A percentile compares a stretch with the other conserved stretches of the same genome.
phyloP scores from a whole-genome alignment of 2,888 invertebrate genomes.

The Pteria penguin region DNA sequence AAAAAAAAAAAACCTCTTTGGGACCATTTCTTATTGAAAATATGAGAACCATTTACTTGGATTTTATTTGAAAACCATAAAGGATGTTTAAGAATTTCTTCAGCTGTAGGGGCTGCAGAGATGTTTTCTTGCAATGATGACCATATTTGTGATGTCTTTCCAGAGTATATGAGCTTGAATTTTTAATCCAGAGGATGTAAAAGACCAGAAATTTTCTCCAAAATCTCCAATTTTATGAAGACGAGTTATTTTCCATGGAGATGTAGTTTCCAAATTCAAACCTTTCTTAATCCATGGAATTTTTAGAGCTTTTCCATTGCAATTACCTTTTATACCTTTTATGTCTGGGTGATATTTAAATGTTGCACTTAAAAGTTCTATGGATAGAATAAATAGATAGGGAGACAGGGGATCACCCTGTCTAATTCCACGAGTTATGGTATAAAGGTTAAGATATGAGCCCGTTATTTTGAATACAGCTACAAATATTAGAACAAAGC shows the following conservation, averaged over 20 bases:
- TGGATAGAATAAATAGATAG: conserved; percentile 19
- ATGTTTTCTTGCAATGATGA: background rate
- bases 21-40: background rate
- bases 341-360: background rate
- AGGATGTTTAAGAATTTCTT: conserved; percentile 5
- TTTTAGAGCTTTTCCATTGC: too few species aligned
- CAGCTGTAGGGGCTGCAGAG: conserved; percentile 2
- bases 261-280: too few species aligned
- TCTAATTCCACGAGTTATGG: background rate
- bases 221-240: too few species aligned
- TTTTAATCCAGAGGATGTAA: conserved; percentile 1
- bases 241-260: too few species aligned
- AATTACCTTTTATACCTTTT: background rate
- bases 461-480: conserved; percentile 21
- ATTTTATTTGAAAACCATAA: background rate
- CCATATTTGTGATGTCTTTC: conserved; percentile 22
- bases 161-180: background rate
- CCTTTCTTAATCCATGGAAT: too few species aligned
- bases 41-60: background rate
- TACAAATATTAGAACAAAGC: conserved; percentile 8
- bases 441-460: conserved; percentile 6
- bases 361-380: conserved; percentile 2
- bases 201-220: conserved; percentile 15
- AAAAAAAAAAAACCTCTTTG: conserved; percentile 1
- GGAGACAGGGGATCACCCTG: conserved; percentile 22